Conservation (phyloP, 2,113 vertebrate species). For the Rhinolophus ferrumequinum region DNA sequence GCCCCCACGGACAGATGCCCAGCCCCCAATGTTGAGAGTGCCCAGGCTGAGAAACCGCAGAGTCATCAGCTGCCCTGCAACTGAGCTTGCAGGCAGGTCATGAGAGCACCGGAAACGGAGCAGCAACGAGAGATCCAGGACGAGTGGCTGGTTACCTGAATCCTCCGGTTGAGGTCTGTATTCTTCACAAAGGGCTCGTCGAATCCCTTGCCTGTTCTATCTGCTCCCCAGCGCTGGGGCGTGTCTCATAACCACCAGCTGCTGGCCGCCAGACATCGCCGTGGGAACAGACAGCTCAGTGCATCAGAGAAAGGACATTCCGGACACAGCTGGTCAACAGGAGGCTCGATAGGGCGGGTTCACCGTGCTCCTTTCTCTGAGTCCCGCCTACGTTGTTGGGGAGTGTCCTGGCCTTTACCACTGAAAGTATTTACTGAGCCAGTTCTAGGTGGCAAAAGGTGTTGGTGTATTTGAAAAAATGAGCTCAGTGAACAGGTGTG, state of each 20-base stretch:
- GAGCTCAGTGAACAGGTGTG: background rate
- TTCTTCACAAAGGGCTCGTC: background rate
- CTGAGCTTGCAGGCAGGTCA: background rate
- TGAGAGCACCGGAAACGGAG: background rate
- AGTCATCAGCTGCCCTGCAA: background rate
- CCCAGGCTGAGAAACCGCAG: background rate
- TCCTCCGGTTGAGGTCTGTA: constrained; percentile 6
- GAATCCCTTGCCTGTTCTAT: background rate
- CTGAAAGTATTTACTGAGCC: constrained; percentile 4
- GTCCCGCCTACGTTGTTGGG: background rate
- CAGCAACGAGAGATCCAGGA: background rate
- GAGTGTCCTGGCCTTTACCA: background rate
- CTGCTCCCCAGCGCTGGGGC: background rate
- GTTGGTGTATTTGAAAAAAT: background rate
- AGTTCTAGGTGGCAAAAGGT: background rate
- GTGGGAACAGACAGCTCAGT: background rate
- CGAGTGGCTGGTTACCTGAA: background rate
- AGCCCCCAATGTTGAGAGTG: background rate
- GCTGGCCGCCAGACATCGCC: background rate
- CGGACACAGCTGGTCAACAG: background rate
- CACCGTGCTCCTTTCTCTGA: background rate
- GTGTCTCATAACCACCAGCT: background rate
- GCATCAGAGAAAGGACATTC: background rate
- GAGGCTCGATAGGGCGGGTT: background rate
- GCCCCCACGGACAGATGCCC: too few species aligned